Conservation (phyloP, 2,797 vertebrate genomes). For the Gymnocypris eckloni region DNA sequence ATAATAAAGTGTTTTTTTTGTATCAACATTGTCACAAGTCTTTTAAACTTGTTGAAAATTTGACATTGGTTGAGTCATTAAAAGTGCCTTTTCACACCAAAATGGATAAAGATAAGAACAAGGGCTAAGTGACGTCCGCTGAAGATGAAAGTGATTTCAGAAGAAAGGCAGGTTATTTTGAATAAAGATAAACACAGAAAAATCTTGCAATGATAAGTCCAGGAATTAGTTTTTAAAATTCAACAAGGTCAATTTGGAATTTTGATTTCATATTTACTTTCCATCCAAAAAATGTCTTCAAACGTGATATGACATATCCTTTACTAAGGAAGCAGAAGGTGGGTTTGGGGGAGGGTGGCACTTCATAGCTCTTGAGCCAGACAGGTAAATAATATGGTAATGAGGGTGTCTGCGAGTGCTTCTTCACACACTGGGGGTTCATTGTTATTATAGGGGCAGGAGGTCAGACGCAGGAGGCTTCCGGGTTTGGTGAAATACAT, state of each 20-base stretch:
- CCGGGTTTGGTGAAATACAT: conserved; percentile 6
- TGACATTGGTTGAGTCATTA: not conserved
- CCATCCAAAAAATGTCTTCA: not conserved
- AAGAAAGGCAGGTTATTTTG: not conserved
- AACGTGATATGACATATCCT: not conserved
- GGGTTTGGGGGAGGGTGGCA: not conserved
- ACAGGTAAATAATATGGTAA: conserved; percentile 54
- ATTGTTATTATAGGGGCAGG: conserved; percentile 45
- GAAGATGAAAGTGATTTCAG: not conserved
- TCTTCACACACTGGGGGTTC: conserved; percentile 48
- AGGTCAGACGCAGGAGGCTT: conserved; percentile 40
- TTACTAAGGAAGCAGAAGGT: not conserved
- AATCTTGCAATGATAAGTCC: not conserved
- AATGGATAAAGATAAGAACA: not conserved
- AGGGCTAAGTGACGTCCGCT: not conserved
- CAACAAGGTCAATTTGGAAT: not conserved
- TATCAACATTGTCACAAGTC: not conserved
- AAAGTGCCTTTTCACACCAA: not conserved
- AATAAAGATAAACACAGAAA: not conserved
- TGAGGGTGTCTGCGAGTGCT: conserved; percentile 50
- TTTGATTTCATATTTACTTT: not conserved
- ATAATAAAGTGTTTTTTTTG: too few relatives aligned
- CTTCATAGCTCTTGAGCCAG: conserved; percentile 38
- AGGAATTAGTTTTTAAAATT: not conserved
- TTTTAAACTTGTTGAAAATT: not conserved